Evolutionary conservation across 2,797 vertebrate species (phyloP).

Genomic region (Benthosema pterotum): DNA sequence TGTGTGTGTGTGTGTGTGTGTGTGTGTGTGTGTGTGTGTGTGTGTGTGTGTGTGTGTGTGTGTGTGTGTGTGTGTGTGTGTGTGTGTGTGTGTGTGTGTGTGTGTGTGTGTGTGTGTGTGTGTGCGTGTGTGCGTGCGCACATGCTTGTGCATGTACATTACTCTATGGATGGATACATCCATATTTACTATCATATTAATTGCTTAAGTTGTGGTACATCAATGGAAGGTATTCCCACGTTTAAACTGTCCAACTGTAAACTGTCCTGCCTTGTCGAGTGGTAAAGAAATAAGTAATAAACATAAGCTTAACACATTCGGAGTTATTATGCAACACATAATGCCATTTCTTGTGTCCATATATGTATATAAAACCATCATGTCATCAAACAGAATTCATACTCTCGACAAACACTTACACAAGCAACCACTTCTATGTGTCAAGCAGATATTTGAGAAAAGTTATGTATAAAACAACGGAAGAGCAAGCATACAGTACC

Average conservation of each 20-base stretch:
- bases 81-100: conserved; percentile 24
- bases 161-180: too few relatives aligned
- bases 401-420: conserved; percentile 41
- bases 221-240: neutral
- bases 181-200: neutral
- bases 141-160: conserved; percentile 15
- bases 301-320: neutral
- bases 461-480: neutral
- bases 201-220: neutral
- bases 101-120: neutral
- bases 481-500: conserved; percentile 21
- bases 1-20: too few relatives aligned
- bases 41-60: too few relatives aligned
- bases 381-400: conserved; percentile 14
- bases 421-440: conserved; percentile 46
- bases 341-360: conserved; percentile 1
- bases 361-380: neutral
- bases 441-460: conserved; percentile 25
- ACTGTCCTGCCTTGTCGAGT: too few relatives aligned
- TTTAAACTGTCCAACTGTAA: too few relatives aligned
- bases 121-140: conserved; percentile 17
- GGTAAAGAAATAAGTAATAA: neutral
- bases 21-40: too few relatives aligned
- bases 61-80: neutral
- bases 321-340: conserved; percentile 29